Evolutionary conservation across 2,797 vertebrate species (phyloP), one percentile per base, ranked within the genome.

Genomic region (Notamacropus eugenii): DNA sequence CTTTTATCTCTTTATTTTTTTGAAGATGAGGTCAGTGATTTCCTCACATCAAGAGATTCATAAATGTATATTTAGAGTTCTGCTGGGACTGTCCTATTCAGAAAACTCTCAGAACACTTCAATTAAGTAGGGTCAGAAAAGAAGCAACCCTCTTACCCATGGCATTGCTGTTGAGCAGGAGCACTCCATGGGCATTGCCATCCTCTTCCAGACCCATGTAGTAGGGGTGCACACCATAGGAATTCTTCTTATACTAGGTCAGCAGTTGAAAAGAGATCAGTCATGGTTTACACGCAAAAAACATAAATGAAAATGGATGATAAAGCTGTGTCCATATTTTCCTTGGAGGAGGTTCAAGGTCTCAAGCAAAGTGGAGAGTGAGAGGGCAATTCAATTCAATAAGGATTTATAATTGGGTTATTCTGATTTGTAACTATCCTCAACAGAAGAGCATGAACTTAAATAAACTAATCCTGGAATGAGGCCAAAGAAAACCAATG

Each of bases 91-190:
- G 0, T 82, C 8, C 74, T 46, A 24, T 40, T 82, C n/a, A 40
- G n/a, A 82, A 82, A 40, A 0, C 24, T 40, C n/a, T 28, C 90
- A 31, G 12, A 54, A 16, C 5, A 31, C 11, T 54, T 54, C 1
- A 13, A 28, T 91, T 87, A 22, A 16, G 28, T 55, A 29, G 2
- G 4, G 28, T 55, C 52, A 0, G 31, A 8, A 34, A 57, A 9
- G 16, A 0, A 3, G n/a, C 14, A 29, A n/a, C 19, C 54, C 16
- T 52, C 99, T 99, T 97, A 99, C 99, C 99, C 99, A 99, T 99
- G 14, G 99, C 99, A 95, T 99, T 99, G 98, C 99, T 99, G 98
- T 99, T 99, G 0, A 99, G 98, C 92, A 99, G 98, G 59, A 99
- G 98, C 93, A 99, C 99, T 28, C 99, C 99, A 0, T 99, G 99